Evolutionary conservation across 2,797 vertebrate species (phyloP).

Genomic region (Monodelphis domestica): DNA sequence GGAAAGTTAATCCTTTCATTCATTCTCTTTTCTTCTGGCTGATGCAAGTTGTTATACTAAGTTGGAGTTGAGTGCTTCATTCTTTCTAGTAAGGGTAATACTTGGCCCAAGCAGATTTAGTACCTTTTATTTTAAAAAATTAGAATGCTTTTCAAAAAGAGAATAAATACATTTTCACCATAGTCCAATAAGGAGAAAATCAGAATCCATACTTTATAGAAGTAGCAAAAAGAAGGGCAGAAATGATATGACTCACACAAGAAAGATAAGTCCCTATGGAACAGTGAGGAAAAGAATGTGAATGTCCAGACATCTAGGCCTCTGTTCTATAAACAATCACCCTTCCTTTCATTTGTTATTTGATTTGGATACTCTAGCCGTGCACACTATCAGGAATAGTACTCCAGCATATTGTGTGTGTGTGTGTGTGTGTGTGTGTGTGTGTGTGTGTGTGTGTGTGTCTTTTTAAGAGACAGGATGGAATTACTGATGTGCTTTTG

Average conservation of each 20-base stretch:
- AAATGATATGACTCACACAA: slow-evolving; percentile 3
- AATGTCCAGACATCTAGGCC: slow-evolving; percentile 16
- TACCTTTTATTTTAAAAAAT: slow-evolving; percentile 30
- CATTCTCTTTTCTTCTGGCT: slow-evolving; percentile 12
- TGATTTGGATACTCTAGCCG: slow-evolving; percentile 27
- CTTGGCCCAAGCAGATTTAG: slow-evolving; percentile 17
- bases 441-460: slow-evolving; percentile 10
- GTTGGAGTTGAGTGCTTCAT: slow-evolving; percentile 40
- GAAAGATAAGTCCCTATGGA: slow-evolving; percentile 5
- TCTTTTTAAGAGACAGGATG: slow-evolving; percentile 56
- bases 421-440: neutral
- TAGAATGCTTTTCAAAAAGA: slow-evolving; percentile 47
- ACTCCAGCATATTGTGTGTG: neutral
- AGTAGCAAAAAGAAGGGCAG: neutral
- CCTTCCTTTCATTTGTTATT: slow-evolving; percentile 36
- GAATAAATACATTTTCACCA: neutral
- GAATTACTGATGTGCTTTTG: slow-evolving; percentile 72
- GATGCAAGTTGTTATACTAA: slow-evolving; percentile 12
- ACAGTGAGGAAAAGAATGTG: slow-evolving; percentile 25
- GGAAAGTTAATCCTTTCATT: slow-evolving; percentile 60
- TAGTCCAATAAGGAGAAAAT: neutral
- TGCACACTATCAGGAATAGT: slow-evolving; percentile 48
- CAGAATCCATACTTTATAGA: slow-evolving; percentile 17
- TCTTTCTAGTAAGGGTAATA: slow-evolving; percentile 43
- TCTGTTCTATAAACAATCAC: slow-evolving; percentile 46